Base-by-base conservation (phyloP, 2,113 vertebrate genomes). In the Pomatorhinus ruficollis region DNA sequence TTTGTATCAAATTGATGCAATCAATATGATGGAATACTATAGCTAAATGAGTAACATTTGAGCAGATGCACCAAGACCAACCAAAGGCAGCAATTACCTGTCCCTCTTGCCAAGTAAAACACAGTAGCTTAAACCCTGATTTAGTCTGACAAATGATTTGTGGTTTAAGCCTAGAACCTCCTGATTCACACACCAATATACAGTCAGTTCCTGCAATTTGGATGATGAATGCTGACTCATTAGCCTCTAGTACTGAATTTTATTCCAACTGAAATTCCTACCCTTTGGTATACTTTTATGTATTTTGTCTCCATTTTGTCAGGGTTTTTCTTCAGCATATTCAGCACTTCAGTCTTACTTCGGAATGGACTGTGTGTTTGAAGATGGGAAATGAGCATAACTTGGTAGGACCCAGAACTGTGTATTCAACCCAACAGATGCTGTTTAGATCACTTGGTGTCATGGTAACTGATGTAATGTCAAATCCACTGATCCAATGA, bases 91-190 rank as follows among this genome's bases (percentile, higher is more conserved):
- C 71, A 54, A 64, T 87, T 93, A n/a, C 80, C n/a, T 60, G 24
- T 24, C 39, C 13, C 10, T 81, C 42, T 87, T 89, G 93, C 80
- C 89, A 87, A 92, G 76, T 74, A 75, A 92, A 95, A 93, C 60
- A 52, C 71, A 21, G 89, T 74, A 89, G 68, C 39, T 92, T 81
- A 90, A 89, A 87, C 80, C 5, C 0, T 77, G 33, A 81, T 90
- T 97, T 86, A 89, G 27, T 63, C 83, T 95, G 80, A 92, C 64
- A 96, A 87, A 95, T 89, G 35, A 64, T 92, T 93, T 81, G 76
- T 90, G 72, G 72, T 89, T 95, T 91, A 56, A 84, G 65, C 83
- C 56, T 59, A 63, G 47, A 74, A 71, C 68, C 79, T 92, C 56
- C 54, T 81, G 56, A 70, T 87, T 91, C 56, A 21, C 59, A 50